Conservation (phyloP, 2,797 vertebrate genomes). For the Enteromius treurensis region DNA sequence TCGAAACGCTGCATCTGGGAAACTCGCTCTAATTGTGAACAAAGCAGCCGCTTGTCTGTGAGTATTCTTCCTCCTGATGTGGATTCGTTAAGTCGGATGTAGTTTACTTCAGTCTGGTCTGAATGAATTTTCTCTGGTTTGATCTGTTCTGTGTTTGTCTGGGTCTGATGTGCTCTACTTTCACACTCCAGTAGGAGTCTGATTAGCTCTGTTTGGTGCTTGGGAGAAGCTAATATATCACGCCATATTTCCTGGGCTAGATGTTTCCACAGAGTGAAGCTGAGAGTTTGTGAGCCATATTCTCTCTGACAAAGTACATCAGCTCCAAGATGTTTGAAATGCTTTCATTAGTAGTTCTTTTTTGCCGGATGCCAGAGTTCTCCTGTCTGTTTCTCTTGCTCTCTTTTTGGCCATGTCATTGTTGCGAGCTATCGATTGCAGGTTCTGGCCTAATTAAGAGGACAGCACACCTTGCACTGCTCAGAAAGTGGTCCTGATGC, state of each 20-base stretch:
- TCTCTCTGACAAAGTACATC: conserved; percentile 9
- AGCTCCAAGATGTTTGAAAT: conserved; percentile 33
- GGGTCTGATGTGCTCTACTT: neutral
- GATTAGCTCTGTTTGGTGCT: neutral
- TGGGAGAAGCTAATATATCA: neutral
- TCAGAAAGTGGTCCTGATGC: neutral
- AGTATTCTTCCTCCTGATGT: neutral
- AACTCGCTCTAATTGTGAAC: neutral
- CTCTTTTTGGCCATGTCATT: neutral
- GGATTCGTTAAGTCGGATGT: neutral
- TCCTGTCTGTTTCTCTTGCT: conserved; percentile 12
- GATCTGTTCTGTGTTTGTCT: neutral
- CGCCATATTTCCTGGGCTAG: neutral
- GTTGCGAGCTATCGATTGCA: conserved; percentile 7
- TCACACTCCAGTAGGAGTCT: neutral
- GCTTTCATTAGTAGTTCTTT: conserved; percentile 23
- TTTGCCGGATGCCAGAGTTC: conserved; percentile 6
- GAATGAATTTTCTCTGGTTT: neutral
- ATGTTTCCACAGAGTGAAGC: neutral
- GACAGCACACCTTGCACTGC: neutral
- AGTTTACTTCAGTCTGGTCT: neutral
- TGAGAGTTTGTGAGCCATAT: conserved; percentile 11
- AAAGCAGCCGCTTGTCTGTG: conserved; percentile 23
- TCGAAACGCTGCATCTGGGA: neutral
- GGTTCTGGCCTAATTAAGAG: conserved; percentile 22